Percentiles rank a stretch among this genome's conserved stretches.
Evolutionary conservation across 2,113 vertebrate genomes (phyloP).

Genomic region (Blennius ocellaris): DNA sequence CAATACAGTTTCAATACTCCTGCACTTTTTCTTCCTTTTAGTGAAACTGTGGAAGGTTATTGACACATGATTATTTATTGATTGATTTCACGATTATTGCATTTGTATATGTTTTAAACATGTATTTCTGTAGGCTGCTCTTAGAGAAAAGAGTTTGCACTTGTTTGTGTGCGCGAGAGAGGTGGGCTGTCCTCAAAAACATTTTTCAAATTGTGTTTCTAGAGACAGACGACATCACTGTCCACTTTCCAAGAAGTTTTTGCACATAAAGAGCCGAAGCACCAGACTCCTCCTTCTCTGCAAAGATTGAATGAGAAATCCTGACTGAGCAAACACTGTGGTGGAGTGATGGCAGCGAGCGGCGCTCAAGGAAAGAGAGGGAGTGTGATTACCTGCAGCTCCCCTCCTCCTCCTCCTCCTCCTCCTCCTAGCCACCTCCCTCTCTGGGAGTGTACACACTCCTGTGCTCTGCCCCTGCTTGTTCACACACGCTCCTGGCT

Average conservation of each 20-base stretch:
- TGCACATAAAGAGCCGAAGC: neutral
- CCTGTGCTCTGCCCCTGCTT: constrained; percentile 57
- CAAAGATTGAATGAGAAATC: constrained; percentile 42
- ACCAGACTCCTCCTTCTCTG: neutral
- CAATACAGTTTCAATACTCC: neutral
- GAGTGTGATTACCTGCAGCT: constrained; percentile 62
- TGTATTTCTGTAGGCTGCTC: neutral
- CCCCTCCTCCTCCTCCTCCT: constrained; percentile 28
- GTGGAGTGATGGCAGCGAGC: constrained; percentile 60
- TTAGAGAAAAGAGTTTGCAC: no score
- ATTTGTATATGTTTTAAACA: neutral
- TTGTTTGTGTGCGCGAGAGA: neutral
- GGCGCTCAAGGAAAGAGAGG: constrained; percentile 22
- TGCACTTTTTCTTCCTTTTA: neutral
- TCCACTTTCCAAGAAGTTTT: neutral
- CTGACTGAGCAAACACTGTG: constrained; percentile 68
- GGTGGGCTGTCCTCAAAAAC: no score
- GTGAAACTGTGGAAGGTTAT: neutral
- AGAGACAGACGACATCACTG: no score
- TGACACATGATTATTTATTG: neutral
- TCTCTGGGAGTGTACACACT: constrained; percentile 72
- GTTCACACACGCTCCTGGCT: constrained; percentile 72
- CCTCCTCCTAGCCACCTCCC: constrained; percentile 69
- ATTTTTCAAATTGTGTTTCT: neutral
- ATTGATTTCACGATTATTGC: no score